phyloP scores from a whole-genome alignment of 2,113 vertebrate species.

The Fulmarus glacialis region DNA sequence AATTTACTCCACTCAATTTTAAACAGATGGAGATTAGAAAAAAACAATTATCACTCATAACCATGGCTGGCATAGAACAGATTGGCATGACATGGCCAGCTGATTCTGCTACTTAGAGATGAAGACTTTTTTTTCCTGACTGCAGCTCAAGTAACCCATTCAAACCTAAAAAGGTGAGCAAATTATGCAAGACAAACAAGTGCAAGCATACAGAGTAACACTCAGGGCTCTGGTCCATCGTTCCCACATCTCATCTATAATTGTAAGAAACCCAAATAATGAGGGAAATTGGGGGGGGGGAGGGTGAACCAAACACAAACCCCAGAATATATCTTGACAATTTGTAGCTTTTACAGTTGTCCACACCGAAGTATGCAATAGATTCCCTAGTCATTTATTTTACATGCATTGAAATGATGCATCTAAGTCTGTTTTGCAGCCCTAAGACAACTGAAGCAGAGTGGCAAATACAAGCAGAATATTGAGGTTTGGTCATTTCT shows the following conservation, averaged over 20 bases:
- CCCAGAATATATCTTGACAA: neutral
- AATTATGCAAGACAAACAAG: neutral
- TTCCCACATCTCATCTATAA: neutral
- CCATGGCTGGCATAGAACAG: neutral
- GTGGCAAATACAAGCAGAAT: neutral
- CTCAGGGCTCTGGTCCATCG: neutral
- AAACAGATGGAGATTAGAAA: neutral
- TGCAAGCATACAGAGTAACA: neutral
- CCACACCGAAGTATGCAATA: neutral
- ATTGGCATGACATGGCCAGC: neutral
- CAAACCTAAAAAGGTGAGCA: neutral
- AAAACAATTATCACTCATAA: slow-evolving; percentile 3
- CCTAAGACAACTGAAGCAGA: neutral
- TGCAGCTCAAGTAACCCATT: neutral
- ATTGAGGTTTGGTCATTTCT: neutral
- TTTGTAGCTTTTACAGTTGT: neutral
- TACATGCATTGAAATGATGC: neutral
- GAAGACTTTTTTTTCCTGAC: neutral
- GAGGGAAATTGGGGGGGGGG: neutral
- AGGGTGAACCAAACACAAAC: no score
- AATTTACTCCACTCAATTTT: slow-evolving; percentile 2
- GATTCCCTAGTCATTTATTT: neutral
- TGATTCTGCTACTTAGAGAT: neutral
- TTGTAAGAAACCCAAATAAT: neutral
- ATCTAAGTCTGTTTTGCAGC: neutral